phyloP scores from a whole-genome alignment of 2,888 invertebrate species.

The Eupithecia subumbrata region DNA sequence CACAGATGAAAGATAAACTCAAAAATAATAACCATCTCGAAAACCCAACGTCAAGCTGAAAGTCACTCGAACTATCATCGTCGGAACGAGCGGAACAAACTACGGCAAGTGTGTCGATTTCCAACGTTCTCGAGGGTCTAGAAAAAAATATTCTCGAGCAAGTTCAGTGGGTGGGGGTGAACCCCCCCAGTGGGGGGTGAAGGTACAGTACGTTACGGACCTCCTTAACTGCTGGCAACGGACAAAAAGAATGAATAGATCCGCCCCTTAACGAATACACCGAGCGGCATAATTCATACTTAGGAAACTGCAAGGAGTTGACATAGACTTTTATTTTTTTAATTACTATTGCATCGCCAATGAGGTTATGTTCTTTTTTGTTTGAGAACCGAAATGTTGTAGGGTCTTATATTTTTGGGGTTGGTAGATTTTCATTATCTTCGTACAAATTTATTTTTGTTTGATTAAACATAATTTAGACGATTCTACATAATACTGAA shows the following conservation, averaged over 20 bases:
- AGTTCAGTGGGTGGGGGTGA: slow-evolving; percentile 69
- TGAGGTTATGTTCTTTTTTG: slow-evolving; percentile 49
- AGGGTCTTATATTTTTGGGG: background rate
- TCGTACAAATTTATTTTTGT: background rate
- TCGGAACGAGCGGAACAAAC: slow-evolving; percentile 75
- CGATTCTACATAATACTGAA: background rate
- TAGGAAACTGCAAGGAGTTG: slow-evolving; percentile 82
- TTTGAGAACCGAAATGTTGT: slow-evolving; percentile 27
- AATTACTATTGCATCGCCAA: slow-evolving; percentile 58
- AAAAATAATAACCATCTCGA: slow-evolving; percentile 53
- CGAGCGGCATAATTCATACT: slow-evolving; percentile 84
- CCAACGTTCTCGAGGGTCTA: slow-evolving; percentile 78
- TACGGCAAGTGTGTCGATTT: slow-evolving; percentile 83
- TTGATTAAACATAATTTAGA: background rate
- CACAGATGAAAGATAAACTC: slow-evolving; percentile 47
- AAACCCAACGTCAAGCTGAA: slow-evolving; percentile 63
- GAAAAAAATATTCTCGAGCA: slow-evolving; percentile 83
- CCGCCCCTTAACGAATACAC: slow-evolving; percentile 84
- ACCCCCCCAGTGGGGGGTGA: slow-evolving; percentile 49
- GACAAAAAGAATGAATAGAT: slow-evolving; percentile 84
- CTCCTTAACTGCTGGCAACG: slow-evolving; percentile 81
- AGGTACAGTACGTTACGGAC: slow-evolving; percentile 57
- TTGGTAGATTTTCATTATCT: background rate
- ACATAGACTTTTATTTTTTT: slow-evolving; percentile 66
- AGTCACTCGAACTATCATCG: slow-evolving; percentile 81